These are phyloP conservation scores for Erithacus rubecula DNA, from an alignment of 2,797 vertebrate genomes.

Conservation along the genomic window DNA sequence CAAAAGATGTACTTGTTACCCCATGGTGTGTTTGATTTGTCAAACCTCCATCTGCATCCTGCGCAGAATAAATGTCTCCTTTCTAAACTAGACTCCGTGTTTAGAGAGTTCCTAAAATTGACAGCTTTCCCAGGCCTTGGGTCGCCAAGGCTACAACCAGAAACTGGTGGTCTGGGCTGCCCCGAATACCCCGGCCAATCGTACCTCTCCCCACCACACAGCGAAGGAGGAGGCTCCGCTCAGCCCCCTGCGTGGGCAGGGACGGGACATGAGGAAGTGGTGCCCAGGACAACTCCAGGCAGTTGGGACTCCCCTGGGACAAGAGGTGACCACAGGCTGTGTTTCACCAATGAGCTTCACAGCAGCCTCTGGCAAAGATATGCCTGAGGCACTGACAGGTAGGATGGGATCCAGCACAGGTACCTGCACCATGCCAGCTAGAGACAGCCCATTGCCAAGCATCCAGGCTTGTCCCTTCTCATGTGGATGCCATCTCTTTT, in stretches of 20 bases:
- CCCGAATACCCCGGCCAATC: accelerated
- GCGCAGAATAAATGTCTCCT: not conserved
- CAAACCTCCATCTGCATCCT: not conserved
- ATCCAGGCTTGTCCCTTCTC: not conserved
- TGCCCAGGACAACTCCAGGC: not conserved
- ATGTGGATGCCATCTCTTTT: not conserved
- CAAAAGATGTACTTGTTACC: not conserved
- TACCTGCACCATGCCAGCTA: not conserved
- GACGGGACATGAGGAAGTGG: accelerated
- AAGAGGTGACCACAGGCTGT: not conserved
- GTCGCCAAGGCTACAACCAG: accelerated
- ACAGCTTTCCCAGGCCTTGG: not conserved
- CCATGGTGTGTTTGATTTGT: not conserved
- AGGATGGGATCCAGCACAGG: not conserved
- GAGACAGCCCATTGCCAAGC: not conserved
- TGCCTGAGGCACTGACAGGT: not conserved
- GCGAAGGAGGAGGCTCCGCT: not conserved
- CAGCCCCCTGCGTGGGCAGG: not conserved
- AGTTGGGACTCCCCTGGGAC: not conserved
- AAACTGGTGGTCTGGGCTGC: not conserved
- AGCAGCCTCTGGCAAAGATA: not conserved
- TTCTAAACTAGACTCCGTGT: not conserved
- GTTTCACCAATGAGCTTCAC: not conserved
- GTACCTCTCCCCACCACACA: not conserved
- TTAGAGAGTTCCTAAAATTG: not conserved